Evolutionary conservation across 1,140 invertebrate genomes (phyloP), one percentile per base, ranked within the genome.

Genomic region (Phortica variegata): DNA sequence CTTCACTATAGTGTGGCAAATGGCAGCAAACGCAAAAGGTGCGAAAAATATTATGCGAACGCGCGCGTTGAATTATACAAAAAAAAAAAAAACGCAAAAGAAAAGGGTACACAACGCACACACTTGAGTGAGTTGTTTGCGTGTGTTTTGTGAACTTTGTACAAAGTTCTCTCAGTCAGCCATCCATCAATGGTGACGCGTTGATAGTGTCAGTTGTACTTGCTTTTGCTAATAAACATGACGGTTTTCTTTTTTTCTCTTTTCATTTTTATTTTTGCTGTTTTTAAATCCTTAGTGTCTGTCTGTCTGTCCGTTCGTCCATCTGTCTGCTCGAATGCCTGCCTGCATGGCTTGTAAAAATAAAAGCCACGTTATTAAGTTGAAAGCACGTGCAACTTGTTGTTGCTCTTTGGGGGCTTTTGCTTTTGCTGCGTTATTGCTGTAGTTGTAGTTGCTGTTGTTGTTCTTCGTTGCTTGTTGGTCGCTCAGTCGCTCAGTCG

Each of bases 341-440:
- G 43, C 55, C 56, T n/a, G n/a, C n/a, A n/a, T 44, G 31, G 18
- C 6, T 21, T 13, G 65, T 69, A 69, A 69, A 69, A 69, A 65
- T 69, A 69, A 69, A 69, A 69, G 65, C 65, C 65, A 69, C 58
- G 65, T 69, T 69, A 69, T 69, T 69, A 65, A 56, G 65, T 65
- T 65, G 58, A 69, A 69, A 69, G 65, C 65, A 69, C 65, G 65
- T 69, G 65, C 65, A 65, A 69, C 61, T 66, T 70, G 65, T 70
- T 59, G 61, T 68, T 66, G 59, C 49, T 19, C 23, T 49, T 47
- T 48, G 42, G 42, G 26, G 29, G 45, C 52, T 44, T 23, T 38
- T 19, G n/a, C 31, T 47, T 34, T 20, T 18, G n/a, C 46, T 31
- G 18, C 31, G 34, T 16, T 21, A 29, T 6, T 3, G 13, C 41